A percentile compares a stretch with the other conserved stretches of the same genome.
phyloP scores from a whole-genome alignment of 1,140 invertebrate species.

The Drosophila navojoa region DNA sequence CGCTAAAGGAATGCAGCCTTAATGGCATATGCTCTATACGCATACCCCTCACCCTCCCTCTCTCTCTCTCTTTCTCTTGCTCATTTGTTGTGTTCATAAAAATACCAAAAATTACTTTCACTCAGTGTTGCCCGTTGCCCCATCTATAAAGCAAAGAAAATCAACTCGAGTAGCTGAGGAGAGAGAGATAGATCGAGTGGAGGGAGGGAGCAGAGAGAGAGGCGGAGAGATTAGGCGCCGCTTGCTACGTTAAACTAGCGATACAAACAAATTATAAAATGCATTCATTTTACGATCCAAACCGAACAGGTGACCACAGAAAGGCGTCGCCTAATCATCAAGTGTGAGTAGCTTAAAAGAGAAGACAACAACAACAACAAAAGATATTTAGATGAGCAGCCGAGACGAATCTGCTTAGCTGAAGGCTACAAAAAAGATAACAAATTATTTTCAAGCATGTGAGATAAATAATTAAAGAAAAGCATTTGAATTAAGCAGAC shows the following conservation, averaged over 20 bases:
- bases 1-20: slow-evolving; percentile 68
- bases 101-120: slow-evolving; percentile 77
- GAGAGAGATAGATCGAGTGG: too few relatives aligned
- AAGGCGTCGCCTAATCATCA: slow-evolving; percentile 47
- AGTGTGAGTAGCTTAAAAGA: slow-evolving; percentile 14
- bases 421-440: slow-evolving; percentile 17
- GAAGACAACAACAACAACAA: not conserved
- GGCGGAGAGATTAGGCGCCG: slow-evolving; percentile 25
- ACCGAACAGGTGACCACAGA: slow-evolving; percentile 47
- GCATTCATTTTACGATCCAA: slow-evolving; percentile 53
- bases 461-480: slow-evolving; percentile 20
- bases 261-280: slow-evolving; percentile 77
- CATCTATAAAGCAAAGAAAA: slow-evolving; percentile 1
- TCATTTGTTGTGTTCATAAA: slow-evolving; percentile 42
- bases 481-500: slow-evolving; percentile 2
- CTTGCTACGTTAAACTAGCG: slow-evolving; percentile 58
- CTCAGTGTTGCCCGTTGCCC: slow-evolving; percentile 21
- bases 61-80: not conserved
- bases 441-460: slow-evolving; percentile 5
- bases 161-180: slow-evolving; percentile 54
- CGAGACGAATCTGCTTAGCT: slow-evolving; percentile 21
- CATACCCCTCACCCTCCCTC: not conserved
- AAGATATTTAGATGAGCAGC: not conserved
- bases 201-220: too few relatives aligned
- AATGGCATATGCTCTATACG: slow-evolving; percentile 54